Conservation (phyloP, 2,797 vertebrate species). For the Phataginus tricuspis region DNA sequence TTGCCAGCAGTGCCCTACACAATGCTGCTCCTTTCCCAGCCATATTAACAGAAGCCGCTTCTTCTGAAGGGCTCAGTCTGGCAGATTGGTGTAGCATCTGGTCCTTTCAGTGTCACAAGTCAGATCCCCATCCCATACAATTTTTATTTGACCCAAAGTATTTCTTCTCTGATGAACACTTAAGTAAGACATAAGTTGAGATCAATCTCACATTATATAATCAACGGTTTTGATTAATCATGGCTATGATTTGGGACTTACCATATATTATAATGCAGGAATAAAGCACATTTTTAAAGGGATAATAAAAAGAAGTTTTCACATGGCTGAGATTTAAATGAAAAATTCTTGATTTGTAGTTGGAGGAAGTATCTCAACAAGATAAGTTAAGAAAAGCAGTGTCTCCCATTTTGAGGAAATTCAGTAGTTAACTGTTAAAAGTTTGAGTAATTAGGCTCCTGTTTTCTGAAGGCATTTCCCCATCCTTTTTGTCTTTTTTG, state of each 20-base stretch:
- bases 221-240: conserved; percentile 60
- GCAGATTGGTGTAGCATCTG: neutral
- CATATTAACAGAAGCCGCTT: neutral
- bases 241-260: conserved; percentile 10
- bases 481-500: conserved; percentile 28
- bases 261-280: conserved; percentile 39
- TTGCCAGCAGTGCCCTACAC: neutral
- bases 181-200: conserved; percentile 50
- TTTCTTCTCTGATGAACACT: neutral
- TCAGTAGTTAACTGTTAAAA: conserved; percentile 29
- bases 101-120: neutral
- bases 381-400: neutral
- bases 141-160: conserved; percentile 32
- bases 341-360: conserved; percentile 42
- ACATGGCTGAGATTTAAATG: conserved; percentile 4
- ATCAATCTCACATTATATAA: conserved; percentile 63
- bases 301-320: conserved; percentile 45
- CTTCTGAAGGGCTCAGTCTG: neutral
- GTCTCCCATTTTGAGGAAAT: neutral
- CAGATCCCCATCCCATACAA: neutral
- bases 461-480: conserved; percentile 22
- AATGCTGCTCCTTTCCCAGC: neutral
- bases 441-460: conserved; percentile 7
- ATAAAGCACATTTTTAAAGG: conserved; percentile 45
- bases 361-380: neutral